Evolutionary conservation across 2,888 invertebrate species (phyloP).

Genomic region (Cancer borealis): DNA sequence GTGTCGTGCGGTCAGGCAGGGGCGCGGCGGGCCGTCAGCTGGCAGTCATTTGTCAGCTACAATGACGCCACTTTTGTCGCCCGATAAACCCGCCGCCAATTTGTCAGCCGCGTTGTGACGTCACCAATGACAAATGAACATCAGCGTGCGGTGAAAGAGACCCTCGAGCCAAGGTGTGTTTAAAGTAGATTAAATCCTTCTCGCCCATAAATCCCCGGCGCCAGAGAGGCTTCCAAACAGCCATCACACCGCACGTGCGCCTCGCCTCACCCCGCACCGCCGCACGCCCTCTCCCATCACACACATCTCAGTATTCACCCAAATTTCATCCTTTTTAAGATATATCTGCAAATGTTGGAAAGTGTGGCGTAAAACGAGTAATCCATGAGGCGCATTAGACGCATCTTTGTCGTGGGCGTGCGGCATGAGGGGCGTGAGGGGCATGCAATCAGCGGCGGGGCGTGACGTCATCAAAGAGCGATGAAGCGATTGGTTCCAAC

Average conservation of each 20-base stretch:
- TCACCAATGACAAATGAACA: constrained; percentile 65
- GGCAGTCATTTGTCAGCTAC: constrained; percentile 67
- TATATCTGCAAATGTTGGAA: neutral
- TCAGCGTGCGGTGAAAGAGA: constrained; percentile 46
- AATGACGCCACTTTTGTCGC: constrained; percentile 68
- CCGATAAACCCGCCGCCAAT: constrained; percentile 71
- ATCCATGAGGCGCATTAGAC: constrained; percentile 16
- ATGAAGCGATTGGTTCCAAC: constrained; percentile 69
- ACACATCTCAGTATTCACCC: constrained; percentile 10
- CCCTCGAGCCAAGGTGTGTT: constrained; percentile 66
- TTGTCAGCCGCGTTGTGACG: constrained; percentile 65
- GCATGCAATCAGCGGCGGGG: constrained; percentile 56
- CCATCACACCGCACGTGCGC: constrained; percentile 24
- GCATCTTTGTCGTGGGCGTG: neutral
- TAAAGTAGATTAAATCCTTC: constrained; percentile 67
- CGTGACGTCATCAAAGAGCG: constrained; percentile 68
- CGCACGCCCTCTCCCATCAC: neutral
- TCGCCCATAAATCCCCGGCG: constrained; percentile 50
- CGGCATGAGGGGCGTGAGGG: neutral
- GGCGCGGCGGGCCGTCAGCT: constrained; percentile 58
- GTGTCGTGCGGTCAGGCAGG: constrained; percentile 47
- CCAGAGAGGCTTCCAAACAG: neutral
- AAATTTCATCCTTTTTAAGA: neutral
- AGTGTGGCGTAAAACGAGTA: neutral
- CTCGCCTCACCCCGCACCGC: neutral